phyloP scores from a whole-genome alignment of 2,113 vertebrate species.

The Sphaerodactylus townsendi region DNA sequence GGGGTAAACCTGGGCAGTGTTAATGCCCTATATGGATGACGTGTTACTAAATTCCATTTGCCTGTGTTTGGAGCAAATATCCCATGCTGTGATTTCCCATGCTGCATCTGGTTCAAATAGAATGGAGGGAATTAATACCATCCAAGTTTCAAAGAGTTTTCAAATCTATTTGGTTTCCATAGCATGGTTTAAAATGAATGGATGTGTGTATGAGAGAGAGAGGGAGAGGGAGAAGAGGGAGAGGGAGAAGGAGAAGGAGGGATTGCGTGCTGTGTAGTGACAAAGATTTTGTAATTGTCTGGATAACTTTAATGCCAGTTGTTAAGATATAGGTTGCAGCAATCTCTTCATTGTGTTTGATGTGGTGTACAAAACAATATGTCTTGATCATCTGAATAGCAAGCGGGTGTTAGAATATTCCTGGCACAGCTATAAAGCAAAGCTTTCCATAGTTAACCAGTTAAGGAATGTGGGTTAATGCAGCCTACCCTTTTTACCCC shows the following conservation, averaged over 20 bases:
- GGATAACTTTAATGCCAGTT: neutral
- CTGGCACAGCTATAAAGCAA: slow-evolving; percentile 60
- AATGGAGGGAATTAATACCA: slow-evolving; percentile 15
- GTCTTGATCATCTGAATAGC: slow-evolving; percentile 58
- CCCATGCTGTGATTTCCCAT: slow-evolving; percentile 42
- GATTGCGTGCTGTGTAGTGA: neutral
- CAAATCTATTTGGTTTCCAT: neutral
- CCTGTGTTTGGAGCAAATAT: slow-evolving; percentile 29
- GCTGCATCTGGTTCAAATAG: slow-evolving; percentile 17
- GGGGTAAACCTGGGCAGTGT: slow-evolving; percentile 20
- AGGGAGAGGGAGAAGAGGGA: neutral
- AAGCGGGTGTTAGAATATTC: slow-evolving; percentile 29
- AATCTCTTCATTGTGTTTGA: slow-evolving; percentile 38
- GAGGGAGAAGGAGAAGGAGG: neutral
- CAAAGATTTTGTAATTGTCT: slow-evolving; percentile 17
- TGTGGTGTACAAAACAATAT: slow-evolving; percentile 47
- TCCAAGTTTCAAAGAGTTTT: slow-evolving; percentile 23
- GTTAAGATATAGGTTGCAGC: neutral
- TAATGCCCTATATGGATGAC: neutral
- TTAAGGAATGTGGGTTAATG: slow-evolving; percentile 76
- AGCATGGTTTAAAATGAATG: neutral
- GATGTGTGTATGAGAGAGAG: neutral
- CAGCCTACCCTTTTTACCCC: slow-evolving; percentile 74
- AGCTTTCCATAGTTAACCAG: slow-evolving; percentile 63
- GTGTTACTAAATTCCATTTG: slow-evolving; percentile 37